Evolutionary conservation across 2,113 vertebrate species (phyloP).

Genomic region (Zonotrichia leucophrys): DNA sequence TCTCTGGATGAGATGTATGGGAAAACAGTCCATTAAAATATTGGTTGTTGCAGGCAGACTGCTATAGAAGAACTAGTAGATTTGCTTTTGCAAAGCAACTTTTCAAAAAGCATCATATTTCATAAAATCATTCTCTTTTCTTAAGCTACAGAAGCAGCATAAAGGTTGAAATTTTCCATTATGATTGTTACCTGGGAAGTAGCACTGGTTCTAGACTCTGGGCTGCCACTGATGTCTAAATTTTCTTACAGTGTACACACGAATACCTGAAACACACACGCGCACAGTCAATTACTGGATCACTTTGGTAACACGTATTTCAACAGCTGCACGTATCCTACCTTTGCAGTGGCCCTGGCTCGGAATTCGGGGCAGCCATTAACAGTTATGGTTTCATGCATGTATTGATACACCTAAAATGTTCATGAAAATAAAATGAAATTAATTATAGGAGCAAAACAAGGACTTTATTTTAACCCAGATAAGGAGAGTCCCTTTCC

Average conservation of each 20-base stretch:
- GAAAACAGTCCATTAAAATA: slow-evolving; percentile 43
- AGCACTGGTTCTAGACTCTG: slow-evolving; percentile 87
- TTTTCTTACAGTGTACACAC: slow-evolving; percentile 87
- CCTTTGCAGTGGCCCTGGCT: slow-evolving; percentile 97
- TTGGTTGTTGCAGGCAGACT: slow-evolving; percentile 34
- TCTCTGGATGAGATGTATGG: neutral
- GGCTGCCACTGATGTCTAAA: slow-evolving; percentile 88
- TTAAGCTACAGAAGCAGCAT: slow-evolving; percentile 85
- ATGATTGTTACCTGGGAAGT: slow-evolving; percentile 84
- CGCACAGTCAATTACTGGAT: slow-evolving; percentile 83
- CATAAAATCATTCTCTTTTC: slow-evolving; percentile 83
- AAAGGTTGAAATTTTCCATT: slow-evolving; percentile 82
- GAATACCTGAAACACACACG: slow-evolving; percentile 87
- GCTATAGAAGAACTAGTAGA: slow-evolving; percentile 59
- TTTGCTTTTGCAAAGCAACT: slow-evolving; percentile 76
- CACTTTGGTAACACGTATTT: slow-evolving; percentile 66
- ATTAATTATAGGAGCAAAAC: slow-evolving; percentile 57
- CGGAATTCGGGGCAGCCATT: slow-evolving; percentile 98
- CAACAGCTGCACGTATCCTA: slow-evolving; percentile 76
- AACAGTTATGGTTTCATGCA: slow-evolving; percentile 99
- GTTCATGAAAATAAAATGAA: slow-evolving; percentile 63
- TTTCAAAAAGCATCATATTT: slow-evolving; percentile 54
- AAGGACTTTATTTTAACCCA: neutral
- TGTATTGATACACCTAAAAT: slow-evolving; percentile 97
- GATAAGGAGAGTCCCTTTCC: slow-evolving; percentile 13